Base-by-base conservation (phyloP, 2,888 invertebrate species). In the Troglohyphantes excavatus region DNA sequence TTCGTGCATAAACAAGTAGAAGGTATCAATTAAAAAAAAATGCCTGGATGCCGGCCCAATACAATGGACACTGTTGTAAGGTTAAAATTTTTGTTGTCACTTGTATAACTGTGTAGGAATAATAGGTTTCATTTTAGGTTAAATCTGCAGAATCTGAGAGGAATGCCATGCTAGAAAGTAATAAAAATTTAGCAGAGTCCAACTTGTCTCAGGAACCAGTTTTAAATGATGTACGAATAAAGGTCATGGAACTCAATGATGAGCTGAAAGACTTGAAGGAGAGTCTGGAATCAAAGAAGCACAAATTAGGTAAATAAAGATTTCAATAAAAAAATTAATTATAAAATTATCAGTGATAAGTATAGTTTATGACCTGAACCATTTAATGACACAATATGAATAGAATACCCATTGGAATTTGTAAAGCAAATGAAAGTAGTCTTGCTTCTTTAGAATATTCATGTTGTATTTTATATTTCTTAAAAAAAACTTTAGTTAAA, bases 151-250 rank as follows among this genome's bases (percentile, higher is more conserved):
- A 94, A 85, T 95, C 95, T 6, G 98, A 98, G 92, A 97, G 97
- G 93, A 98, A 98, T 93, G 96, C 96, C 93, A 94, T 98, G 84
- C 95, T 99, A 92, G 97, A 96, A 0, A 96, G 96, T 92, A 99
- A 98, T 94, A 96, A 97, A 93, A 96, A 96, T 17, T 94, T 98
- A 90, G 98, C 99, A 0, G 99, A 99, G 93, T 97, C 95, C 92
- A 99, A 99, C 94, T 94, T 99, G 68, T 95, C 95, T 0, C 96
- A 96, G 92, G 98, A 98, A 93, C 98, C 98, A 0, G 95, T 96
- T 93, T 94, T 98, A 7, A 95, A 96, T 33, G 96, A 96, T 91
- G 94, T 96, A 0, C 96, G 97, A 92, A 95, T 95, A 81, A 95
- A 95, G 90, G 94, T 98, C 3, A 95, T 95, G 92, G 95, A 96